Percentiles rank a stretch among this genome's conserved stretches.
Conservation (phyloP, 2,113 vertebrate species). For the Ameiurus melas region DNA sequence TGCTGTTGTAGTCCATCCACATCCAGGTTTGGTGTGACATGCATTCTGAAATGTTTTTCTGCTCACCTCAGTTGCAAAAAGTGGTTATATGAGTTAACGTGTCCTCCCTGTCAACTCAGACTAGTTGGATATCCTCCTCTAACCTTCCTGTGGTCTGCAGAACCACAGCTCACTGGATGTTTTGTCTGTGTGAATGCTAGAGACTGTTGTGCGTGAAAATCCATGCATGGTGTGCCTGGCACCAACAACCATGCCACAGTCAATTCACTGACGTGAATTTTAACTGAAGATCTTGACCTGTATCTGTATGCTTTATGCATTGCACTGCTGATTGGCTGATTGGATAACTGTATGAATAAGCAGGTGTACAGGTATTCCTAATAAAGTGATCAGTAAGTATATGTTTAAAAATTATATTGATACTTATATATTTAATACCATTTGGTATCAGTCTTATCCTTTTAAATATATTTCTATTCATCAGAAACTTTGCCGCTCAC, state of each 20-base stretch:
- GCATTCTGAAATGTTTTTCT: background rate
- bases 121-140: background rate
- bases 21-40: background rate
- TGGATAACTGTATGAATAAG: background rate
- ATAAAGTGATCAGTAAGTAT: background rate
- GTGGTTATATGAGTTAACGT: background rate
- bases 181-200: background rate
- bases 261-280: background rate
- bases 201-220: background rate
- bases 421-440: background rate
- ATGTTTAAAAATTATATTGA: background rate
- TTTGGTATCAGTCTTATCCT: background rate
- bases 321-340: background rate
- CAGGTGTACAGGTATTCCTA: background rate
- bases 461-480: background rate
- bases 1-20: background rate
- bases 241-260: background rate
- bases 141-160: too few species aligned
- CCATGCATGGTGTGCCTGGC: background rate
- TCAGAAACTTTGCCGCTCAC: constrained; percentile 66
- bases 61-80: background rate
- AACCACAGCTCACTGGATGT: background rate
- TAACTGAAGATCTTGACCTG: background rate
- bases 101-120: background rate
- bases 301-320: background rate